Conservation (phyloP, 2,797 vertebrate genomes). For the Peromyscus eremicus region DNA sequence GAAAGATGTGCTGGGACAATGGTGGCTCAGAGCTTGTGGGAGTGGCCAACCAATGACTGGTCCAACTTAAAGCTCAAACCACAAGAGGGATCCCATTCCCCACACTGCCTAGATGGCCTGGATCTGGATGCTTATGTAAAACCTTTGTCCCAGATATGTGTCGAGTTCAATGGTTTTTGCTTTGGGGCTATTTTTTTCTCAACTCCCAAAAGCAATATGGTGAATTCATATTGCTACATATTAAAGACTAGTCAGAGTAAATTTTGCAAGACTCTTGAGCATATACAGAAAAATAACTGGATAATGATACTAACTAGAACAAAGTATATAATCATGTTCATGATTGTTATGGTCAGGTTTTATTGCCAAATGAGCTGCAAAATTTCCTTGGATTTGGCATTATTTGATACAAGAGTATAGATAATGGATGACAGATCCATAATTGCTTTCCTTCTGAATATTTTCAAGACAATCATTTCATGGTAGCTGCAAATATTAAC, state of each 20-base stretch:
- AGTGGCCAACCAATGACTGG: not conserved
- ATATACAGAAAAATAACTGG: not conserved
- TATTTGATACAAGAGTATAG: not conserved
- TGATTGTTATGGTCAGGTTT: not conserved
- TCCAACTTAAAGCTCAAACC: not conserved
- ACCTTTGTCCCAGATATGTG: not conserved
- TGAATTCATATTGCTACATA: not conserved
- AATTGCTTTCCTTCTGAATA: slow-evolving; percentile 1
- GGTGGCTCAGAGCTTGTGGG: not conserved
- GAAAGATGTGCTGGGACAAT: not conserved
- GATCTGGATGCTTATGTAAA: not conserved
- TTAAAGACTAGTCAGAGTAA: not conserved
- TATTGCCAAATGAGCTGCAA: not conserved
- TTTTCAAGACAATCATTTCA: slow-evolving; percentile 46
- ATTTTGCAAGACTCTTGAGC: not conserved
- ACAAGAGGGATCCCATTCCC: not conserved
- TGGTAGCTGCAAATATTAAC: slow-evolving; percentile 18
- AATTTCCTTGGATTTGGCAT: not conserved
- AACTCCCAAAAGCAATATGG: not conserved
- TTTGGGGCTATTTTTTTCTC: not conserved
- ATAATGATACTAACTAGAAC: not conserved
- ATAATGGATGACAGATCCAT: not conserved
- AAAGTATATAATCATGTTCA: not conserved
- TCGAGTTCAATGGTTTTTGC: not conserved
- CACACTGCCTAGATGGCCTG: not conserved